These are phyloP conservation scores for Caenorhabditis sp. DNA, from an alignment of 2,888 invertebrate genomes.

Conservation along the genomic window DNA sequence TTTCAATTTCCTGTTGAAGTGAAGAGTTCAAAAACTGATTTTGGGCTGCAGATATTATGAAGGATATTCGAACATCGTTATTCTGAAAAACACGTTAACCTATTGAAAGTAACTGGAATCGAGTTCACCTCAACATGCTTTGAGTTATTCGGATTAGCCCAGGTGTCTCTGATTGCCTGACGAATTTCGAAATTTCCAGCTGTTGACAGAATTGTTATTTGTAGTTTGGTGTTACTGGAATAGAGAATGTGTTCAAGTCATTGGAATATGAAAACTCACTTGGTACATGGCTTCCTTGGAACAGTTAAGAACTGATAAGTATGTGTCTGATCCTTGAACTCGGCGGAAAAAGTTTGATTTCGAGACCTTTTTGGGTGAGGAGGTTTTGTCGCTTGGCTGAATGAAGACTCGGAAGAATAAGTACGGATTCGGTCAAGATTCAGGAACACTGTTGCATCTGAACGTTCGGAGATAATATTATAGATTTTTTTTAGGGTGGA, in stretches of 20 bases:
- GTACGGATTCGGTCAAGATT: conserved; percentile 40
- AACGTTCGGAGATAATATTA: not conserved
- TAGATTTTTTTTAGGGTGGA: not conserved
- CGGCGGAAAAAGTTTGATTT: conserved; percentile 1
- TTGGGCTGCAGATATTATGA: conserved; percentile 49
- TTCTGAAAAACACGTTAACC: conserved; percentile 27
- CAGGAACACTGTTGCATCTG: conserved; percentile 35
- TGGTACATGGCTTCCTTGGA: conserved; percentile 37
- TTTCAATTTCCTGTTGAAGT: conserved; percentile 61
- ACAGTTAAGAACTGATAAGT: conserved; percentile 46
- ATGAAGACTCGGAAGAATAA: conserved; percentile 14
- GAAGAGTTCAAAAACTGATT: conserved; percentile 36
- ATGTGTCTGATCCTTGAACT: conserved; percentile 55
- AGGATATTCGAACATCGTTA: conserved; percentile 48
- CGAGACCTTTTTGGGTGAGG: not conserved
- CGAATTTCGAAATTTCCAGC: conserved; percentile 63
- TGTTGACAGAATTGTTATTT: conserved; percentile 62
- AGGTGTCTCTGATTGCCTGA: conserved; percentile 66
- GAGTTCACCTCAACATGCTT: conserved; percentile 25
- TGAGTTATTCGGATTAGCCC: conserved; percentile 62
- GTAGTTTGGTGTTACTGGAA: conserved; percentile 60
- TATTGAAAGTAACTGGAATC: not conserved
- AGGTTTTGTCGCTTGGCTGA: not conserved
- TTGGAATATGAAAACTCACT: conserved; percentile 12
- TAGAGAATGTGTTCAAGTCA: not conserved